phyloP scores from a whole-genome alignment of 1,140 invertebrate genomes.

The Cotesia chilonis region DNA sequence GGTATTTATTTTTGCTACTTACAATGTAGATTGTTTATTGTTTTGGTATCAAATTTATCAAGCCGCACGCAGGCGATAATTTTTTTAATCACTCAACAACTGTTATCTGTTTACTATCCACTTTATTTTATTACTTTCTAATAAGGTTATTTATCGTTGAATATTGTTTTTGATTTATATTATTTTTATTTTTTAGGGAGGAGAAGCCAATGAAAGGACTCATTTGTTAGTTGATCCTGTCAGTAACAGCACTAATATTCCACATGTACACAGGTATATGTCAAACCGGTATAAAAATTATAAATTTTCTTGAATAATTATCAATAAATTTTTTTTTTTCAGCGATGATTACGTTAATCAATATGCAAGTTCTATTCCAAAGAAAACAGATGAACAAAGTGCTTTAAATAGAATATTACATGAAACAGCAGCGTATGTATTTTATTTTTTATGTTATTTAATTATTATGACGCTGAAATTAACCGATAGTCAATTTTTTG shows the following conservation, averaged over 20 bases:
- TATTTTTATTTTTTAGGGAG: conserved; percentile 61
- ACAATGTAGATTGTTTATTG: conserved; percentile 15
- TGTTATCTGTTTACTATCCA: background rate
- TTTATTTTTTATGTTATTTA: conserved; percentile 7
- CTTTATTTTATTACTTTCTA: background rate
- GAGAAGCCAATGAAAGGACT: conserved; percentile 74
- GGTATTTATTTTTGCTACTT: conserved; percentile 54
- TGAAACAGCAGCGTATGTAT: conserved; percentile 85
- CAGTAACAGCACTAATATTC: conserved; percentile 72
- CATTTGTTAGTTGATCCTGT: conserved; percentile 75
- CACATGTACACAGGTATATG: conserved; percentile 67
- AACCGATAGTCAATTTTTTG: conserved; percentile 12
- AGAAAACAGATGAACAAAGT: conserved; percentile 87
- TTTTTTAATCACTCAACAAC: too few relatives aligned
- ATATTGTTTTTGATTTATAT: conserved; percentile 24
- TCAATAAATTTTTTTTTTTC: conserved; percentile 46
- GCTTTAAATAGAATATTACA: conserved; percentile 86
- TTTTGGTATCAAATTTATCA: background rate
- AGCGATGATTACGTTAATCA: conserved; percentile 74
- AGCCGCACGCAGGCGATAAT: too few relatives aligned
- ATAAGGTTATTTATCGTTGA: conserved; percentile 4
- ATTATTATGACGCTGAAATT: too few relatives aligned
- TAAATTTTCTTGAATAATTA: conserved; percentile 45
- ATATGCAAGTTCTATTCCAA: conserved; percentile 73
- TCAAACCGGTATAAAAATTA: conserved; percentile 5